phyloP scores from a whole-genome alignment of 2,113 vertebrate genomes.

The Datnioides undecimradiatus region DNA sequence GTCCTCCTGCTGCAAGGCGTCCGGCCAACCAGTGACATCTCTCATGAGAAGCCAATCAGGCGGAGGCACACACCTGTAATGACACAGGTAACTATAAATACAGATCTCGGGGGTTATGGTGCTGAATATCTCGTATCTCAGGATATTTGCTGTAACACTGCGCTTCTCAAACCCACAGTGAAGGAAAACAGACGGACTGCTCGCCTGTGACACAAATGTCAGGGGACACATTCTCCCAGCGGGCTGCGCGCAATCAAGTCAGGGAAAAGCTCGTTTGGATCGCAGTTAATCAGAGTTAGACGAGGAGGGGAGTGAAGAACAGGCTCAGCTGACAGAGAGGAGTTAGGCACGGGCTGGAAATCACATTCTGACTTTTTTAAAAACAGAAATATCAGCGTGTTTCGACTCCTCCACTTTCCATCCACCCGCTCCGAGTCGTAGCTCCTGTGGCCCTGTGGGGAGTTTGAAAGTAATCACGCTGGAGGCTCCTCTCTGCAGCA shows the following conservation, averaged over 20 bases:
- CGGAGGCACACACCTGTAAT: too few relatives aligned
- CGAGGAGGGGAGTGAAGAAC: background rate
- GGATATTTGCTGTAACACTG: background rate
- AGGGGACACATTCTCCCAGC: slow-evolving; percentile 17
- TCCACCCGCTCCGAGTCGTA: background rate
- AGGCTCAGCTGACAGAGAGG: background rate
- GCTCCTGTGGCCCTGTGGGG: background rate
- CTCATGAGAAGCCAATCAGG: too few relatives aligned
- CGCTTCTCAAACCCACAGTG: slow-evolving; percentile 3
- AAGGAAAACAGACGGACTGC: slow-evolving; percentile 12
- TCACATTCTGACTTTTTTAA: background rate
- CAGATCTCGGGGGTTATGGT: too few relatives aligned
- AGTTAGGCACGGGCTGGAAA: background rate
- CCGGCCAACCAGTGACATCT: too few relatives aligned
- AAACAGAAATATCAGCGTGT: background rate
- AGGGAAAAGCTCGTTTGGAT: slow-evolving; percentile 36
- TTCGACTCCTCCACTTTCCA: background rate
- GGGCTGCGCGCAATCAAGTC: slow-evolving; percentile 41
- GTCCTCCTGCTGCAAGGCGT: too few relatives aligned
- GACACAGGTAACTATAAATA: too few relatives aligned
- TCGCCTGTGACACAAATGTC: slow-evolving; percentile 22
- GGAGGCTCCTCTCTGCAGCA: slow-evolving; percentile 18
- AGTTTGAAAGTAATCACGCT: slow-evolving; percentile 10
- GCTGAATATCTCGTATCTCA: too few relatives aligned
- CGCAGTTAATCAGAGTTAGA: slow-evolving; percentile 28